phyloP scores from a whole-genome alignment of 1,140 invertebrate genomes.

The Agraylea sexmaculata region DNA sequence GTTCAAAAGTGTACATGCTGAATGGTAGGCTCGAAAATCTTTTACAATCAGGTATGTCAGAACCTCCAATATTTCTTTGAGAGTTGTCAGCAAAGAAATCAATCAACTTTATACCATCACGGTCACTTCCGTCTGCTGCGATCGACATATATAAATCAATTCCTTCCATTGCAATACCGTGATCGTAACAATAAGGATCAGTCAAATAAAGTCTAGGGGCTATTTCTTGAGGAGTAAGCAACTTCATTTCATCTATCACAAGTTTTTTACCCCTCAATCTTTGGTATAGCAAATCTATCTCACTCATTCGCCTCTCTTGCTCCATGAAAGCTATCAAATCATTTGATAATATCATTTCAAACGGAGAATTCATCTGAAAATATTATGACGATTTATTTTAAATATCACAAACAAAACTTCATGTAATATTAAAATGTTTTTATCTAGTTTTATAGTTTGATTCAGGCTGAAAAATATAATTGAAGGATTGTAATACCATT shows the following conservation, averaged over 20 bases:
- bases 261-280: conserved; percentile 52
- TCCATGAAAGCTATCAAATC: conserved; percentile 71
- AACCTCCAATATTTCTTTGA: conserved; percentile 19
- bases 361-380: conserved; percentile 60
- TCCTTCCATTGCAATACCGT: conserved; percentile 47
- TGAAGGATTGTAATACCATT: conserved; percentile 7
- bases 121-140: conserved; percentile 42
- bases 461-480: neutral
- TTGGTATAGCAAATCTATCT: conserved; percentile 51
- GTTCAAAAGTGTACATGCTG: conserved; percentile 70
- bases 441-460: neutral
- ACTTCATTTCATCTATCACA: conserved; percentile 52
- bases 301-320: conserved; percentile 59
- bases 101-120: conserved; percentile 27
- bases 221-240: conserved; percentile 49
- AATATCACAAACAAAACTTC: conserved; percentile 2
- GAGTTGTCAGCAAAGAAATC: conserved; percentile 20
- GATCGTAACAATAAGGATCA: conserved; percentile 55
- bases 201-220: conserved; percentile 49
- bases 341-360: conserved; percentile 63
- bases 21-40: conserved; percentile 52
- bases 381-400: conserved; percentile 14
- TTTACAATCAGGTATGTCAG: conserved; percentile 53
- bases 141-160: conserved; percentile 61
- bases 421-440: neutral